These are phyloP conservation scores for Aplodontia rufa DNA, from an alignment of 2,113 vertebrate species.

Conservation along the genomic window DNA sequence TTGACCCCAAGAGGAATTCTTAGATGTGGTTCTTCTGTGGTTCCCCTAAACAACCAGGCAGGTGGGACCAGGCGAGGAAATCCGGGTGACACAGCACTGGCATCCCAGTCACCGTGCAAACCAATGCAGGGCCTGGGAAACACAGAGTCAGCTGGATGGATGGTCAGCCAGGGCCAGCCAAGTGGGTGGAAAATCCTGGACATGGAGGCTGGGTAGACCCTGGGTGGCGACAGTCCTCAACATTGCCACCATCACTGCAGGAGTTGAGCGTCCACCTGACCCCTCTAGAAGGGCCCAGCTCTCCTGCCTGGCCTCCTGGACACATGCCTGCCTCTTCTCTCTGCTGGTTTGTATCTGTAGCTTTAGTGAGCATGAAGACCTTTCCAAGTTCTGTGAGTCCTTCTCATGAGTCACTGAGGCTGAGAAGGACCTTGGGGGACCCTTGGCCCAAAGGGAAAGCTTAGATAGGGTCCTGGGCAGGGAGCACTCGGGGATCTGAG, in stretches of 20 bases:
- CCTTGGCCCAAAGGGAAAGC: background rate
- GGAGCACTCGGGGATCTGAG: background rate
- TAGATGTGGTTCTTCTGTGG: no score
- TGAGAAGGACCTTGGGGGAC: background rate
- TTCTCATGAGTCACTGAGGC: background rate
- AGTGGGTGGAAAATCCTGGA: background rate
- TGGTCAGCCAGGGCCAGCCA: no score
- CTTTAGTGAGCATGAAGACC: background rate
- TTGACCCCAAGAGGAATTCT: no score
- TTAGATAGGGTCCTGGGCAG: background rate
- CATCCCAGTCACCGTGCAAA: background rate
- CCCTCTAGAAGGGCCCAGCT: no score
- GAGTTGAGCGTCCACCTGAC: no score
- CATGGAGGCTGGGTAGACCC: background rate
- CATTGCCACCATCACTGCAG: no score
- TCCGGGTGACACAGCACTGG: no score
- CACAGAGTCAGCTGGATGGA: no score
- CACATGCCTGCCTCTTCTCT: background rate
- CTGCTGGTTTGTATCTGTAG: no score
- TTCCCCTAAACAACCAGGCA: no score
- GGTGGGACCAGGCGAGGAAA: no score
- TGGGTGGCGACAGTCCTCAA: no score
- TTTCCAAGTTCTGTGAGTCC: background rate
- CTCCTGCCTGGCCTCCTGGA: background rate
- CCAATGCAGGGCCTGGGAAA: background rate